A percentile compares a stretch with the other conserved stretches of the same genome.
Conservation (phyloP, 2,113 vertebrate species). For the Actinemys pallida region DNA sequence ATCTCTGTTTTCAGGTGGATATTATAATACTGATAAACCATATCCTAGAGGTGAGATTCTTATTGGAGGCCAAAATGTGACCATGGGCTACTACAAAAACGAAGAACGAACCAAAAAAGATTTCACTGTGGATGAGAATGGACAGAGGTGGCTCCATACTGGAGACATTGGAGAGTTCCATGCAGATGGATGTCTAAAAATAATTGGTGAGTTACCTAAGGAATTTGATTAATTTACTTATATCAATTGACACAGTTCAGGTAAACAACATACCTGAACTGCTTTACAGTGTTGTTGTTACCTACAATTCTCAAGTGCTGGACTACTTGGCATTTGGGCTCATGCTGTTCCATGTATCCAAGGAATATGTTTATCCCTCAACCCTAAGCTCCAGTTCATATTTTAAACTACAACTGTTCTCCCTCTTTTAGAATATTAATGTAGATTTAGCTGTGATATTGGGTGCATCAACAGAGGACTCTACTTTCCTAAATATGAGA, state of each 20-base stretch:
- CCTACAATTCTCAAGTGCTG: background rate
- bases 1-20: constrained; percentile 83
- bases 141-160: constrained; percentile 96
- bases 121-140: constrained; percentile 89
- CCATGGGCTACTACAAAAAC: constrained; percentile 97
- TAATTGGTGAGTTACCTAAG: constrained; percentile 88
- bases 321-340: rapidly evolving
- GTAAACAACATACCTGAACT: rapidly evolving
- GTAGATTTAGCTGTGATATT: background rate
- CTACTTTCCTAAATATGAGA: background rate
- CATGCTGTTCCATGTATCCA: background rate
- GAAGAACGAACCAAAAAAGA: constrained; percentile 85
- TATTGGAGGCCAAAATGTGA: constrained; percentile 92
- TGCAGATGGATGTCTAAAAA: constrained; percentile 93
- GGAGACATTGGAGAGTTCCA: constrained; percentile 96
- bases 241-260: background rate
- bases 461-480: background rate
- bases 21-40: constrained; percentile 90
- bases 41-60: constrained; percentile 94
- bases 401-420: background rate
- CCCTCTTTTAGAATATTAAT: background rate
- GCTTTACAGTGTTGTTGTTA: background rate
- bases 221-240: background rate
- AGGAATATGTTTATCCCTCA: background rate
- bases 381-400: background rate